These are phyloP conservation scores for Dolichallabes microphthalmus DNA, from an alignment of 2,113 vertebrate species.

Conservation along the genomic window DNA sequence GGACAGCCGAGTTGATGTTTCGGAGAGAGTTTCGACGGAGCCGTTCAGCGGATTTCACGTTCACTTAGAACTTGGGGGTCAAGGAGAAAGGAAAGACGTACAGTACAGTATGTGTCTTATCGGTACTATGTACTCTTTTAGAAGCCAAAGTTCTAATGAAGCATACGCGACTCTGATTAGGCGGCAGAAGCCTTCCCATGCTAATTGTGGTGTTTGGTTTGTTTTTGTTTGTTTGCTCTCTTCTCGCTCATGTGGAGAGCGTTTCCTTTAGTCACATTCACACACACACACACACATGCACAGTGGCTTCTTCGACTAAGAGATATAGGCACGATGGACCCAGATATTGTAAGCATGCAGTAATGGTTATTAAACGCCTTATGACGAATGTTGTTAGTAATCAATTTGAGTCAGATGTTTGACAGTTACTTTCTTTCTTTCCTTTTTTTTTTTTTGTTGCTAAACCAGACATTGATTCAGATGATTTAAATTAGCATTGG, in stretches of 20 bases:
- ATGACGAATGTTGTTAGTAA: constrained; percentile 69
- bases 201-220: constrained; percentile 40
- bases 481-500: constrained; percentile 77
- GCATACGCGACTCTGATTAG: constrained; percentile 47
- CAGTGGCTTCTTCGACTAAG: constrained; percentile 52
- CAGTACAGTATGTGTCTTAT: not conserved
- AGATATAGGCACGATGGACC: constrained; percentile 57
- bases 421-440: constrained; percentile 62
- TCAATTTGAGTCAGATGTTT: constrained; percentile 79
- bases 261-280: constrained; percentile 19
- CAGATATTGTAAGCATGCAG: constrained; percentile 67
- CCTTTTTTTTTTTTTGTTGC: constrained; percentile 7
- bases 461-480: constrained; percentile 68
- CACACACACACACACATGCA: constrained; percentile 25
- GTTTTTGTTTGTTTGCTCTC: constrained; percentile 29
- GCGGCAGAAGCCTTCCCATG: constrained; percentile 35
- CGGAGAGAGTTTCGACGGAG: not conserved
- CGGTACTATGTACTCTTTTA: not conserved
- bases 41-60: not conserved
- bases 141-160: constrained; percentile 45
- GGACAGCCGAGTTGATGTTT: constrained; percentile 54
- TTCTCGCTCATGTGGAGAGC: constrained; percentile 27
- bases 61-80: not conserved
- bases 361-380: constrained; percentile 58
- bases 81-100: not conserved